Percentiles rank a stretch among this genome's conserved stretches.
Evolutionary conservation across 2,797 vertebrate genomes (phyloP).

Genomic region (Gadopsis marmoratus): DNA sequence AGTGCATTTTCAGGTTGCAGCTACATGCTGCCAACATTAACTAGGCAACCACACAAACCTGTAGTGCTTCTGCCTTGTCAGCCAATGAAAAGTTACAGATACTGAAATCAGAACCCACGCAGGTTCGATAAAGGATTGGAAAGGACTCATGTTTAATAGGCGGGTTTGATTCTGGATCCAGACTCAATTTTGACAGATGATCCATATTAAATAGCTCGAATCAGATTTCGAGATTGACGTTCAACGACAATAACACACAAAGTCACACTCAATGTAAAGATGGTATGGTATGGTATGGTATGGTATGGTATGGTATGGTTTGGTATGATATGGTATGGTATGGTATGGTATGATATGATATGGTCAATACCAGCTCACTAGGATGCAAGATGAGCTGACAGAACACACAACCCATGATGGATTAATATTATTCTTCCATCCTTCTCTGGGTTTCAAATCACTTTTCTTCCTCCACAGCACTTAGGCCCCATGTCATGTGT

Average conservation of each 20-base stretch:
- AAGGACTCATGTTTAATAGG: too few relatives aligned
- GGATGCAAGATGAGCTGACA: slow-evolving; percentile 26
- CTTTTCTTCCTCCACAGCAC: slow-evolving; percentile 17
- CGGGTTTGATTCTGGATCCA: too few relatives aligned
- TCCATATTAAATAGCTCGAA: background rate
- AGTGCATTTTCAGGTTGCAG: background rate
- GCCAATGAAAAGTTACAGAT: too few relatives aligned
- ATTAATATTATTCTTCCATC: slow-evolving; percentile 31
- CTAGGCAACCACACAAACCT: too few relatives aligned
- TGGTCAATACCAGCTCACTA: slow-evolving; percentile 2
- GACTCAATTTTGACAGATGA: background rate
- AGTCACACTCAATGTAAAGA: background rate
- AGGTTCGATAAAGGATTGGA: too few relatives aligned
- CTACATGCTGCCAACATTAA: background rate
- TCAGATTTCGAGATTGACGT: background rate
- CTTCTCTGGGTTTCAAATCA: slow-evolving; percentile 36
- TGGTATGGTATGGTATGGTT: background rate
- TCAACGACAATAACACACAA: background rate
- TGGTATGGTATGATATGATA: background rate
- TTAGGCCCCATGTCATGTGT: background rate
- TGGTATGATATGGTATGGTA: background rate
- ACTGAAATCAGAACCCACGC: too few relatives aligned
- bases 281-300: background rate
- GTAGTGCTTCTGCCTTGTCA: too few relatives aligned
- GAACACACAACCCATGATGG: slow-evolving; percentile 38